Evolutionary conservation across 2,113 vertebrate genomes (phyloP), one percentile per base, ranked within the genome.

Genomic region (Trichomycterus rosablanca): DNA sequence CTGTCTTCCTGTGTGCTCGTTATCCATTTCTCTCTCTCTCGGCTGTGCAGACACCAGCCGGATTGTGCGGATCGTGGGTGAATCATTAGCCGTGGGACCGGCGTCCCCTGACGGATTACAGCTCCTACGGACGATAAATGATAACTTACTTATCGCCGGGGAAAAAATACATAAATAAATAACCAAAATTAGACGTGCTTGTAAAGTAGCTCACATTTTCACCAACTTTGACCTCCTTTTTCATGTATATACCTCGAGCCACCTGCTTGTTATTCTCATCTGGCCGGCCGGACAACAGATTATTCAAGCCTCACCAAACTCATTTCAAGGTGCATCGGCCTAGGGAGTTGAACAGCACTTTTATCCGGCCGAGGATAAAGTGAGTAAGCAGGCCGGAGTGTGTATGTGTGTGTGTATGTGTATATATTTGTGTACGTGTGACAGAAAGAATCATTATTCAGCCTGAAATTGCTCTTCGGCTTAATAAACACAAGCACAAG

Each of bases 251-350:
- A 39, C 56, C 11, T 45, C 50, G 24, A 34, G 44, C 58, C 59
- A 63, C 59, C 52, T 63, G 59, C 55, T 57, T 57, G 44, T 63
- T 57, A 63, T 63, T 57, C 39, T 50, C 59, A 51, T 68, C 59
- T 28, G 59, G 39, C 37, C 20, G 43, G 53, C 44, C 14, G 46
- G 44, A 63, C 37, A 51, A 16, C 20, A 55, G 66, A 68, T 57
- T 62, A 68, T 51, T 63, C 30, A 57, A 40, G 59, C 35, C 54
- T 63, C 45, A 63, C 61, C 60, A 26, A 63, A 56, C 66, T 68
- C 59, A 68, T 68, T 68, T 63, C 52, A 61, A 57, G 67, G 67
- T 68, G 67, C 59, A 68, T 57, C 63, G 59, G 46, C 59, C 52
- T 63, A 23, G 48, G 52, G 59, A 68, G 67, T 57, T 28, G 19